Evolutionary conservation across 2,113 vertebrate species (phyloP).

Genomic region (Tonatia bakeri): DNA sequence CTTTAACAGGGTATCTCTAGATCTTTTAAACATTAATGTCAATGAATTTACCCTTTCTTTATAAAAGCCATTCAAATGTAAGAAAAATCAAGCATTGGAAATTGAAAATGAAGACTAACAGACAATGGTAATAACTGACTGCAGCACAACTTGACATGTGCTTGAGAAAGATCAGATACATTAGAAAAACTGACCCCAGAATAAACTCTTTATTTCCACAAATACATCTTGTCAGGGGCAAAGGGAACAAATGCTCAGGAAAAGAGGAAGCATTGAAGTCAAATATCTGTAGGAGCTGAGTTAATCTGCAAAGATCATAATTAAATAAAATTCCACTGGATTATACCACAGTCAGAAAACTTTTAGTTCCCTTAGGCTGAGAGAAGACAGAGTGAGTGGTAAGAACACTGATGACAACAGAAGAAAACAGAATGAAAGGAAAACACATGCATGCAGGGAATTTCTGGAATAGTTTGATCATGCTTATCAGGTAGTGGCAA

Average conservation of each 20-base stretch:
- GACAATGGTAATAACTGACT: slow-evolving; percentile 68
- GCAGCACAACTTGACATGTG: slow-evolving; percentile 49
- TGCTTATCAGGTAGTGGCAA: background rate
- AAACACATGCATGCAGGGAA: background rate
- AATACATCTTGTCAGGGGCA: slow-evolving; percentile 40
- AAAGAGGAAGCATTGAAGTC: background rate
- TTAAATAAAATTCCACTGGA: slow-evolving; percentile 38
- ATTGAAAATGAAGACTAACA: slow-evolving; percentile 67
- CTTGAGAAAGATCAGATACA: slow-evolving; percentile 58
- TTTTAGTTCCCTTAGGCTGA: background rate
- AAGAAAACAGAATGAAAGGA: slow-evolving; percentile 22
- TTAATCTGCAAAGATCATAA: slow-evolving; percentile 36
- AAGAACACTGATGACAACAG: background rate
- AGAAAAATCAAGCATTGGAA: slow-evolving; percentile 49
- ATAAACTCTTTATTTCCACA: slow-evolving; percentile 62
- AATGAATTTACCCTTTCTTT: slow-evolving; percentile 59
- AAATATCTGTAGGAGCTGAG: background rate
- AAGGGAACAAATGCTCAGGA: background rate
- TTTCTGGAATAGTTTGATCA: background rate
- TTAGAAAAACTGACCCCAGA: slow-evolving; percentile 5
- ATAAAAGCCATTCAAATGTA: slow-evolving; percentile 64
- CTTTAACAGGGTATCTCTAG: slow-evolving; percentile 66
- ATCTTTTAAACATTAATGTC: slow-evolving; percentile 60
- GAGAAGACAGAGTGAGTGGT: background rate
- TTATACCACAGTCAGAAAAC: background rate